These are phyloP conservation scores for Chymomyza procnemis DNA, from an alignment of 2,888 invertebrate genomes.

Conservation along the genomic window DNA sequence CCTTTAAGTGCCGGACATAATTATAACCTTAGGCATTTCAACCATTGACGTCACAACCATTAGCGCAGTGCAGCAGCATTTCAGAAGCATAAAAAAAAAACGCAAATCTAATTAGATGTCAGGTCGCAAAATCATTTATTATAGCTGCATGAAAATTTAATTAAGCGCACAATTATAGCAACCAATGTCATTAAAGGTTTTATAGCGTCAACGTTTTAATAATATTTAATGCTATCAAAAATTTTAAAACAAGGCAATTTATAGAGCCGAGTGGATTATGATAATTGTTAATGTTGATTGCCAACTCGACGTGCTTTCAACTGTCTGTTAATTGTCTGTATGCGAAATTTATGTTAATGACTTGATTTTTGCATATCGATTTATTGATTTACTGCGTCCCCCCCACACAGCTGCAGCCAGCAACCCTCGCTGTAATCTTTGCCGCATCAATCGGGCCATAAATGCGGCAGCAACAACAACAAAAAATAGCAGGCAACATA, in stretches of 20 bases:
- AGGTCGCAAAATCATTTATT: conserved; percentile 62
- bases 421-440: conserved; percentile 24
- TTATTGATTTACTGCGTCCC: conserved; percentile 53
- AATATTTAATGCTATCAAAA: conserved; percentile 67
- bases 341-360: conserved; percentile 65
- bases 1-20: conserved; percentile 17
- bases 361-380: conserved; percentile 55
- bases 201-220: conserved; percentile 25
- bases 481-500: conserved; percentile 23
- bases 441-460: conserved; percentile 8
- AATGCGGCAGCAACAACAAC: not conserved
- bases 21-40: conserved; percentile 37
- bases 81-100: conserved; percentile 49
- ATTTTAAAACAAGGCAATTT: conserved; percentile 68
- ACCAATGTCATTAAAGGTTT: conserved; percentile 3
- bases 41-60: conserved; percentile 24
- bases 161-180: conserved; percentile 66
- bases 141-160: conserved; percentile 73
- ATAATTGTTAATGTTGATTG: conserved; percentile 68
- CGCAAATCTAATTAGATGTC: conserved; percentile 64
- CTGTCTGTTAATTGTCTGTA: conserved; percentile 63
- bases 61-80: not conserved
- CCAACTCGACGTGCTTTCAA: conserved; percentile 37
- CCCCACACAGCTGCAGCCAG: not conserved
- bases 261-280: conserved; percentile 63